Conservation (phyloP, 2,113 vertebrate genomes). For the Nansenia antarctica region DNA sequence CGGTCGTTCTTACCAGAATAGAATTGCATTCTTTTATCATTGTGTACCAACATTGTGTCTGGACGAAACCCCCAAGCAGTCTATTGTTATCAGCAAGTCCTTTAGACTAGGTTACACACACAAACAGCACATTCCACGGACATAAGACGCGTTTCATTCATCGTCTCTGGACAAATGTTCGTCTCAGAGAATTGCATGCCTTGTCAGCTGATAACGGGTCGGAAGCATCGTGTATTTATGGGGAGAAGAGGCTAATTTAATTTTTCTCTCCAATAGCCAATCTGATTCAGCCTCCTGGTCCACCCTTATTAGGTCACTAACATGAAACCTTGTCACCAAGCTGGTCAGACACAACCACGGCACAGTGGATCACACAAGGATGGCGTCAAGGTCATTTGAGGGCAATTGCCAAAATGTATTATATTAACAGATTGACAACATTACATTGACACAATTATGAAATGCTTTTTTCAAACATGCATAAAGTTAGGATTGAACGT, state of each 20-base stretch:
- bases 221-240: not conserved
- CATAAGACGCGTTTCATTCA: not conserved
- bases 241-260: not conserved
- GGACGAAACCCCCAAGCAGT: not conserved
- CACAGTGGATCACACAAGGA: constrained; percentile 26
- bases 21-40: not conserved
- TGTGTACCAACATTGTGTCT: not conserved
- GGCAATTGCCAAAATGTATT: constrained; percentile 48
- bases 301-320: not conserved
- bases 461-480: too few relatives aligned
- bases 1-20: not conserved
- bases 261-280: not conserved
- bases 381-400: constrained; percentile 72
- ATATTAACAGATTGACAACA: too few relatives aligned
- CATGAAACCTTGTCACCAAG: not conserved
- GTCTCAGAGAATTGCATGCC: not conserved
- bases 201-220: not conserved
- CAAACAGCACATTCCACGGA: too few relatives aligned
- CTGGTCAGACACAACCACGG: not conserved
- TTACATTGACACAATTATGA: too few relatives aligned
- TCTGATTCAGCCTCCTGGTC: not conserved
- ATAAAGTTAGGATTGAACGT: too few relatives aligned
- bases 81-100: too few relatives aligned
- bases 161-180: too few relatives aligned
- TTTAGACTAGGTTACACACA: too few relatives aligned